Evolutionary conservation across 2,888 invertebrate species (phyloP).

Genomic region (Endomychus coccineus): DNA sequence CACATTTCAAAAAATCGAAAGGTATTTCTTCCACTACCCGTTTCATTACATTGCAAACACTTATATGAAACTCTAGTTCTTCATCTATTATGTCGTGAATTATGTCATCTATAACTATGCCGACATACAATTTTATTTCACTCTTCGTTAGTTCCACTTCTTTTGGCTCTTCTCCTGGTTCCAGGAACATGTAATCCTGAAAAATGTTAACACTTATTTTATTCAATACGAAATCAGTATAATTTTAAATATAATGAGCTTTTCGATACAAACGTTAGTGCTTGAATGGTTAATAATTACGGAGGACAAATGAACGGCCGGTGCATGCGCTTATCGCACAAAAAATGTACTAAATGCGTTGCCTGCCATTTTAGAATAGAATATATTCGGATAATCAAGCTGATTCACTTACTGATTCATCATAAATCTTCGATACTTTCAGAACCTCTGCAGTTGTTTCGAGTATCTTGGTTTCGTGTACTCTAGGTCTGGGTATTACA

Average conservation of each 20-base stretch:
- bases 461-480: constrained; percentile 29
- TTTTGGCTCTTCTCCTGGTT: no score
- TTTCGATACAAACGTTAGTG: no score
- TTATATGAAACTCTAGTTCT: constrained; percentile 12
- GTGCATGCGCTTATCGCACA: no score
- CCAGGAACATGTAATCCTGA: no score
- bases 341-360: no score
- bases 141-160: constrained; percentile 2
- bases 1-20: constrained; percentile 7
- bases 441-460: constrained; percentile 34
- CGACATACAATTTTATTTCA: constrained; percentile 10
- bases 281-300: no score
- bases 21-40: constrained; percentile 11
- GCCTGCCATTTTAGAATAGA: not conserved
- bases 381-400: not conserved
- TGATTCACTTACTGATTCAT: constrained; percentile 1
- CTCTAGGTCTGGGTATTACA: constrained; percentile 29
- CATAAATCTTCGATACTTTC: constrained; percentile 3
- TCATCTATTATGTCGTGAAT: constrained; percentile 11
- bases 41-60: constrained; percentile 12
- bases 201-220: no score
- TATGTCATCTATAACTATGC: constrained; percentile 10
- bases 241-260: no score
- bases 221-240: no score
- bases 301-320: no score